These are phyloP conservation scores for Callospermophilus lateralis DNA, from an alignment of 2,113 vertebrate species.

Conservation along the genomic window DNA sequence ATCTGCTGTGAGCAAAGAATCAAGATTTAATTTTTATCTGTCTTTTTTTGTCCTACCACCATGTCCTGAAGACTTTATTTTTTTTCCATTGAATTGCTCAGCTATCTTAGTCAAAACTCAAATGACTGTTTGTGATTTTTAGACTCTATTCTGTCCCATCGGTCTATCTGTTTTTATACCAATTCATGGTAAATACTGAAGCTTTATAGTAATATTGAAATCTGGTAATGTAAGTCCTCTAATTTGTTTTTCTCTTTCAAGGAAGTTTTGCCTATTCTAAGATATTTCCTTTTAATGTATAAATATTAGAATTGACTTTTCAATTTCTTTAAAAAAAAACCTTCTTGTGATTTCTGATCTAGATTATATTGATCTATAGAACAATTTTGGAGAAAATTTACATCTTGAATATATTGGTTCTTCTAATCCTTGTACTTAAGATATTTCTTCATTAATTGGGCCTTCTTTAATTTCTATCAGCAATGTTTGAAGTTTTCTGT, in stretches of 20 bases:
- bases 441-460: background rate
- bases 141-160: background rate
- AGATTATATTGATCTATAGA: no score
- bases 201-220: slow-evolving; percentile 8
- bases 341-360: background rate
- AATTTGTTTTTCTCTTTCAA: slow-evolving; percentile 21
- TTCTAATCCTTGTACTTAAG: background rate
- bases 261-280: slow-evolving; percentile 1
- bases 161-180: background rate
- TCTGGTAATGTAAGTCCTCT: background rate
- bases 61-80: background rate
- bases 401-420: background rate
- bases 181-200: background rate
- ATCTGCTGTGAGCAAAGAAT: background rate
- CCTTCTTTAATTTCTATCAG: background rate
- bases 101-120: background rate
- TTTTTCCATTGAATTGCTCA: background rate
- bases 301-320: background rate
- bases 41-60: background rate
- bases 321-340: background rate
- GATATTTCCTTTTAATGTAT: slow-evolving; percentile 15
- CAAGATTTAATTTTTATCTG: background rate
- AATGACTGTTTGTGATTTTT: background rate
- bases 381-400: background rate
- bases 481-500: background rate